These are phyloP conservation scores for Zygogramma bicolorata DNA, from an alignment of 2,888 invertebrate genomes.

Conservation along the genomic window DNA sequence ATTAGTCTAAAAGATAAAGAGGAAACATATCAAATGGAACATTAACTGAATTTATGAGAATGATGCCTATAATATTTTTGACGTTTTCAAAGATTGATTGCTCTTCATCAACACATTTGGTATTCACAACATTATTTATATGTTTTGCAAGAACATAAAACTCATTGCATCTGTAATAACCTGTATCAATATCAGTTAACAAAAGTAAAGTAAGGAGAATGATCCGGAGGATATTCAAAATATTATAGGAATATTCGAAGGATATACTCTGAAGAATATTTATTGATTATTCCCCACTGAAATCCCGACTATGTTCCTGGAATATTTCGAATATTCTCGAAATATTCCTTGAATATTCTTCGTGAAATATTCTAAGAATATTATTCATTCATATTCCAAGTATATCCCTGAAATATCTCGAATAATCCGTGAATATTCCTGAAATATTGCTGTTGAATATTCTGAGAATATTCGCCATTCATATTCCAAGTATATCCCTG, in stretches of 20 bases:
- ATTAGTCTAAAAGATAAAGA: background rate
- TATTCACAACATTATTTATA: too few relatives aligned
- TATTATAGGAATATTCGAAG: background rate
- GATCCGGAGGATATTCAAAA: background rate
- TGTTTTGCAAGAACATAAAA: background rate
- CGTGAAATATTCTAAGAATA: too few relatives aligned
- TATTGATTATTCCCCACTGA: too few relatives aligned
- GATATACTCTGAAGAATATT: background rate
- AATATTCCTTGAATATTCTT: background rate
- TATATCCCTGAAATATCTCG: slow-evolving; percentile 4
- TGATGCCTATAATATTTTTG: background rate
- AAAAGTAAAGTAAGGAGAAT: background rate
- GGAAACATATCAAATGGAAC: background rate
- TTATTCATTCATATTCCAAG: background rate
- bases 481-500: slow-evolving; percentile 6
- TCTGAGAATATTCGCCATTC: background rate
- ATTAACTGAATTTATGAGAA: background rate
- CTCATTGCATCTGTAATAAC: background rate
- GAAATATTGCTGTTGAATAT: background rate
- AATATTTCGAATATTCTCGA: too few relatives aligned
- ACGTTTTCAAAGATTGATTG: too few relatives aligned
- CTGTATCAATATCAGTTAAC: background rate
- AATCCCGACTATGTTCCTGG: too few relatives aligned
- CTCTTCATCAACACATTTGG: too few relatives aligned
- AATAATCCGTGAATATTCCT: background rate